A percentile compares a stretch with the other conserved stretches of the same genome.
Conservation (phyloP, 2,113 vertebrate species). For the Pardalotus punctatus region DNA sequence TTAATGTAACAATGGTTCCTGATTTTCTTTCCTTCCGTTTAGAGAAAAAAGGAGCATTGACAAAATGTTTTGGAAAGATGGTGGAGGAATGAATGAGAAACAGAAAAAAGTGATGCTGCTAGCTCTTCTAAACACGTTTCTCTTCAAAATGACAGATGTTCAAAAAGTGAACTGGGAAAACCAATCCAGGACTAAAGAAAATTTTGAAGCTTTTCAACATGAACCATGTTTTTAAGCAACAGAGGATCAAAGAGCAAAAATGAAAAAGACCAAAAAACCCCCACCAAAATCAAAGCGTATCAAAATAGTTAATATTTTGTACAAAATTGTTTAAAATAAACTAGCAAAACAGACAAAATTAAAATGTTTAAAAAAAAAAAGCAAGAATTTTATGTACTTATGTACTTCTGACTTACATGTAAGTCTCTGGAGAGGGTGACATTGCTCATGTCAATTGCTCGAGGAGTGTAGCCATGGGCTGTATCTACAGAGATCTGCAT, state of each 20-base stretch:
- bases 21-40: background rate
- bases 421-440: conserved; percentile 92
- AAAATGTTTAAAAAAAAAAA: background rate
- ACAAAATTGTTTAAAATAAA: background rate
- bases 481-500: conserved; percentile 88
- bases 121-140: background rate
- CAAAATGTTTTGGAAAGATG: background rate
- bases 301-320: background rate
- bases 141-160: background rate
- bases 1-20: background rate
- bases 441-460: conserved; percentile 96
- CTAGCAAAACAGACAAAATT: background rate
- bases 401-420: conserved; percentile 79
- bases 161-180: background rate
- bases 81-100: background rate
- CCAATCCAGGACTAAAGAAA: background rate
- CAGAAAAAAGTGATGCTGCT: background rate
- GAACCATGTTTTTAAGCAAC: background rate
- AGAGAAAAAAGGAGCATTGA: background rate
- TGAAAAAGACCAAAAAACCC: background rate
- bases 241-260: background rate
- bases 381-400: background rate
- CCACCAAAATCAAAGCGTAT: background rate
- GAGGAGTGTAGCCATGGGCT: conserved; percentile 85
- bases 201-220: background rate